Evolutionary conservation across 1,140 invertebrate species (phyloP), one percentile per base, ranked within the genome.

Genomic region (Drosophila ficusphila): DNA sequence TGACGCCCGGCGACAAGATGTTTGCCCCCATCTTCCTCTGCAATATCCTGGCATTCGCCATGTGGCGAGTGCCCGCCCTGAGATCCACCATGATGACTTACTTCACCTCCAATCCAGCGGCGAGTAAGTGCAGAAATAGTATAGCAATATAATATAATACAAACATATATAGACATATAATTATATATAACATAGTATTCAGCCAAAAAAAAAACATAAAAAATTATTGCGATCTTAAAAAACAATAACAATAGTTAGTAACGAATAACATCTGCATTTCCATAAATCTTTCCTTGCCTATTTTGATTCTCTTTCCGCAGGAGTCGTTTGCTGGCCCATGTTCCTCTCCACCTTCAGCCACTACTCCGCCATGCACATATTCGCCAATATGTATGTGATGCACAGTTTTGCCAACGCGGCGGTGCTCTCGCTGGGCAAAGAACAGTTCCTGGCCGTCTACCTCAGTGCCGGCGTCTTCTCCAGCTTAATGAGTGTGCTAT

Each of bases 371-470:
- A 92, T 98, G 39, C 98, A 99, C 93, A 93, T 99, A 44, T 94
- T 94, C 79, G 94, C 95, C 31, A 99, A 99, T 92, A 99, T 99
- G 98, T 98, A 97, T 93, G 98, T 98, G 16, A 92, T 99, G 16
- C 96, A 98, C 88, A 98, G 96, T 81, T 99, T 96, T 78, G 92
- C 71, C 70, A 94, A 92, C 72, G 93, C 94, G 23, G 94, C 95
- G 44, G 93, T 96, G n/a, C 82, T 94, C n/a, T 92, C 95, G 41
- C 92, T 99, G 74, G 98, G 98, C 14, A 96, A 95, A 88, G 98
- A 99, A 92, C 97, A 99, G 91, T 98, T 99, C 92, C 76, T 98
- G 52, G 97, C 95, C 0, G 93, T 99, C 83, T 99, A 99, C 92
- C 91, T 99, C 51, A 96, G 95, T 76, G 96, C 96, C 70, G 98